Conservation (phyloP, 53 echinoderm and acorn worm genomes). For the Zoroaster sp. region DNA sequence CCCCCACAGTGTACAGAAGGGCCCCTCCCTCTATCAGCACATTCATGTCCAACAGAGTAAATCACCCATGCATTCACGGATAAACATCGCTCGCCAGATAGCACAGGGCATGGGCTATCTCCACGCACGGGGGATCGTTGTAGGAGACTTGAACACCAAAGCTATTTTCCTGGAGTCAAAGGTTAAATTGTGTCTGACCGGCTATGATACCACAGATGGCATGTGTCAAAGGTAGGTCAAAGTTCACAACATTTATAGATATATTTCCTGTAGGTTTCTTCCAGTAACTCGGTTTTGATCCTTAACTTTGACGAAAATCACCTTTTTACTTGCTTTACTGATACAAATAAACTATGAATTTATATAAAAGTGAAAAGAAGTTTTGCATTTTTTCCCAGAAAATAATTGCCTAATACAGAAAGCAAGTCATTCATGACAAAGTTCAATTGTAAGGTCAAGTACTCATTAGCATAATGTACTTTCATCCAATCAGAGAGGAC, state of each 20-base stretch:
- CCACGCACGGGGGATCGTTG: slow-evolving; percentile 89
- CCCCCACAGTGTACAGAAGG: slow-evolving; percentile 81
- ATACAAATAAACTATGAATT: too few species aligned
- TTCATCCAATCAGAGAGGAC: slow-evolving; percentile 60
- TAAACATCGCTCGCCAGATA: slow-evolving; percentile 90
- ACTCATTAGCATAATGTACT: background rate
- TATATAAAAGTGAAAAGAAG: too few species aligned
- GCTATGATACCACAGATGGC: slow-evolving; percentile 75
- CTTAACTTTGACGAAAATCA: too few species aligned
- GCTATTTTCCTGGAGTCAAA: slow-evolving; percentile 93
- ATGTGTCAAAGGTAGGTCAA: slow-evolving; percentile 68
- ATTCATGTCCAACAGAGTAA: slow-evolving; percentile 77
- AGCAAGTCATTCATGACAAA: too few species aligned
- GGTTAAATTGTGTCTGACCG: slow-evolving; percentile 91
- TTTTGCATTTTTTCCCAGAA: too few species aligned
- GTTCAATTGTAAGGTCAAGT: too few species aligned
- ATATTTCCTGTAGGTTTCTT: too few species aligned
- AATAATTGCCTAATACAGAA: too few species aligned
- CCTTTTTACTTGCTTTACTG: too few species aligned
- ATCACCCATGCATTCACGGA: slow-evolving; percentile 64
- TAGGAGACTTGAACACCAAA: slow-evolving; percentile 85
- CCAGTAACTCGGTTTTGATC: too few species aligned
- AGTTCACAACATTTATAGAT: background rate
- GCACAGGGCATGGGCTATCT: slow-evolving; percentile 98
- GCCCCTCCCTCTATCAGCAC: slow-evolving; percentile 88